Base-by-base conservation (phyloP, 64 coral and sea anemone species). In the Stichodactyla helianthus region DNA sequence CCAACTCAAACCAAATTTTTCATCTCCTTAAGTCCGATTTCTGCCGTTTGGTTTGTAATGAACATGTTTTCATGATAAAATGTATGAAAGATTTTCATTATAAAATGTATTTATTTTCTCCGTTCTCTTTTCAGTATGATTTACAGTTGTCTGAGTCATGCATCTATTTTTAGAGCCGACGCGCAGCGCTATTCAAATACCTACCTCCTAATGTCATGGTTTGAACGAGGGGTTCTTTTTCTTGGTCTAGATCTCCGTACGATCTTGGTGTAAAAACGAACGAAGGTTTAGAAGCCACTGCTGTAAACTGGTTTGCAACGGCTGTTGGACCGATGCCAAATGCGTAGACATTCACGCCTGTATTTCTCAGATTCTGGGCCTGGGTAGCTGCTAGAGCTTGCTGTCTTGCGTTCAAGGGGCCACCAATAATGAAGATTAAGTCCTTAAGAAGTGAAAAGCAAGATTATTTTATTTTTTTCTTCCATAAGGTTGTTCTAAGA, bases 181-280 rank as follows among this genome's bases (percentile, higher is more conserved):
- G n/a, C n/a, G n/a, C 9, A n/a, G 23, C 14, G 28, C 31, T 50
- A 5, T 10, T 76, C 9, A 16, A 16, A 25, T 26, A 28, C 83
- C 16, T 84, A 84, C 83, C 83, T 55, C 83, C 83, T 7, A 60
- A 84, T 60, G 5, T 23, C 54, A 84, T 84, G 31, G 12, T 59
- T 26, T 84, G 83, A 27, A 84, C 6, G 13, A 84, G 83, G 28
- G 83, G 23, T 9, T 84, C 83, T 63, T 51, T 58, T 5, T 84
- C 83, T 58, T 54, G 44, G 17, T 58, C 54, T 2, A 84, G 55
- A 27, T 51, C 27, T 61, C 12, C 83, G 23, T 84, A 84, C 9
- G 83, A 84, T 35, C 6, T 58, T 63, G 83, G 83, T 19, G 4
- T 26, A 23, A 60, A 84, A 14, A 84, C 57, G 27, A 53, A 58